phyloP scores from a whole-genome alignment of 1,140 invertebrate genomes.

The Zaprionus africanus region DNA sequence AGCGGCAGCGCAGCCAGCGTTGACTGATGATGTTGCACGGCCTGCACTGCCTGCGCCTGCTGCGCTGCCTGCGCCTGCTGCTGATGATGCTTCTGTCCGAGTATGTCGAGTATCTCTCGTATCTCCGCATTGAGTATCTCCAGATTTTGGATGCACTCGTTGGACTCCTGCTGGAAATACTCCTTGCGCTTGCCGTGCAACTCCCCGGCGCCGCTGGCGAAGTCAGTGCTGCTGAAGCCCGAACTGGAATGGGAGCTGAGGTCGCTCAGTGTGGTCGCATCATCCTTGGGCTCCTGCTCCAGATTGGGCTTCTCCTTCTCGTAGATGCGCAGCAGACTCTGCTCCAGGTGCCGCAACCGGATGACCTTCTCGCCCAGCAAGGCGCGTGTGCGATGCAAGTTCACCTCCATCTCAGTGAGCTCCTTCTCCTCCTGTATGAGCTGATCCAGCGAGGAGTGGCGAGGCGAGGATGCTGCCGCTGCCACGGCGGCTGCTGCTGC shows the following conservation, averaged over 20 bases:
- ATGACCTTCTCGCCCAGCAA: constrained; percentile 92
- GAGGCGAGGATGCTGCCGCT: constrained; percentile 52
- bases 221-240: constrained; percentile 89
- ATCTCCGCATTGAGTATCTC: constrained; percentile 90
- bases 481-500: constrained; percentile 31
- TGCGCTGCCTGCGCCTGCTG: constrained; percentile 76
- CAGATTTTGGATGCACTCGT: constrained; percentile 89
- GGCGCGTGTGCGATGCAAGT: constrained; percentile 90
- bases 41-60: constrained; percentile 39
- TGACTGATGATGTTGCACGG: not conserved
- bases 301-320: constrained; percentile 80
- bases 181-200: constrained; percentile 74
- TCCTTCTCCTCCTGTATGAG: constrained; percentile 90
- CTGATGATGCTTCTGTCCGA: constrained; percentile 86
- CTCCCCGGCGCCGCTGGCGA: constrained; percentile 87
- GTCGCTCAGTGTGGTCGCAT: constrained; percentile 87
- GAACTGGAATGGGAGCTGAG: constrained; percentile 88
- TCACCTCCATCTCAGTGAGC: constrained; percentile 91
- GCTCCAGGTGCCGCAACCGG: constrained; percentile 89
- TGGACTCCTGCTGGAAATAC: constrained; percentile 87
- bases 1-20: not conserved
- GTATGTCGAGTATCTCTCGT: constrained; percentile 89
- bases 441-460: constrained; percentile 87
- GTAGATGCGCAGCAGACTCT: constrained; percentile 88
- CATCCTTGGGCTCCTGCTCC: constrained; percentile 85